Evolutionary conservation across 2,888 invertebrate species (phyloP).

Genomic region (Enchytraeus crypticus): DNA sequence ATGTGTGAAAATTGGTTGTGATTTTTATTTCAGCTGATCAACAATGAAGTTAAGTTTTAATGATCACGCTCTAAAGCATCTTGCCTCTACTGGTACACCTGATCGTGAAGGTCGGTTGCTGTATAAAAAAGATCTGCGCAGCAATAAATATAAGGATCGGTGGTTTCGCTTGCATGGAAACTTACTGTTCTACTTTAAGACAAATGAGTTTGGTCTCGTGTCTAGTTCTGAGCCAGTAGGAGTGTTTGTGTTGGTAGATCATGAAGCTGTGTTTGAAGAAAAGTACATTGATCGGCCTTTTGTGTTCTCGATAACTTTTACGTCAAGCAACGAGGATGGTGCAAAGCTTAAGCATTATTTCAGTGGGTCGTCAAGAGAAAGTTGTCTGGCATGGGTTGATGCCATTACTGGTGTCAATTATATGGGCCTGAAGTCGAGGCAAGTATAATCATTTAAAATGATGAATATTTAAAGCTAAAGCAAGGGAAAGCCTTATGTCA

Average conservation of each 20-base stretch:
- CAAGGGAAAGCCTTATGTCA: no score
- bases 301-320: constrained; percentile 15
- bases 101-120: constrained; percentile 11
- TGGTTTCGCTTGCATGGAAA: constrained; percentile 19
- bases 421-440: no score
- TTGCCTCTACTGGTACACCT: background rate
- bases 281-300: constrained; percentile 9
- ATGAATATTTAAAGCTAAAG: no score
- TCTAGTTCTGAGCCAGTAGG: constrained; percentile 12
- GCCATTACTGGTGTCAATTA: constrained; percentile 2
- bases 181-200: constrained; percentile 17
- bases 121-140: background rate
- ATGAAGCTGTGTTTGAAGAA: constrained; percentile 5
- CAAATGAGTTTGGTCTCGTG: constrained; percentile 9
- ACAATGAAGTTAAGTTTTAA: constrained; percentile 28
- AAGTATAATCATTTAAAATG: no score
- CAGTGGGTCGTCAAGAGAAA: constrained; percentile 5
- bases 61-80: constrained; percentile 8
- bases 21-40: no score
- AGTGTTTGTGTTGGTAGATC: constrained; percentile 9
- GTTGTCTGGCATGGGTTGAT: constrained; percentile 12
- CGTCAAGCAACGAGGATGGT: no score
- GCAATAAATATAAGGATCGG: constrained; percentile 8
- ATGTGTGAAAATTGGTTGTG: no score
- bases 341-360: constrained; percentile 15